Percentiles rank a stretch among this genome's conserved stretches.
Evolutionary conservation across 2,113 vertebrate genomes (phyloP).

Genomic region (Ursus arctos): DNA sequence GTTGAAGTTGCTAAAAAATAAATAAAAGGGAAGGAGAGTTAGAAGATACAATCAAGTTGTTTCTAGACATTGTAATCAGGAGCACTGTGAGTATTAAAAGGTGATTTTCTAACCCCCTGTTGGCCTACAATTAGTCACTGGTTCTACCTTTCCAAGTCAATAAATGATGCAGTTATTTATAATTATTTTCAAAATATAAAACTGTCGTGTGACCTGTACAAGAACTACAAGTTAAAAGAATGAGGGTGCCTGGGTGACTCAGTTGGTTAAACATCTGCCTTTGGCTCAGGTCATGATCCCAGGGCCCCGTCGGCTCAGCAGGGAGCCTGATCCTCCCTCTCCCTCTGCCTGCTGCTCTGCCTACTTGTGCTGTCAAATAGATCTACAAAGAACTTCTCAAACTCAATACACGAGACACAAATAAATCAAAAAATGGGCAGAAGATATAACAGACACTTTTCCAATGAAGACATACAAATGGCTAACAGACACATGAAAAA

Average conservation of each 20-base stretch:
- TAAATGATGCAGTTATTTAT: background rate
- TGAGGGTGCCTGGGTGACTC: background rate
- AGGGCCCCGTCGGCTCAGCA: too few relatives aligned
- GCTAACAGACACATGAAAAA: too few relatives aligned
- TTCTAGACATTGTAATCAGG: background rate
- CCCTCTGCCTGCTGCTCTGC: background rate
- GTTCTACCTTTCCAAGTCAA: background rate
- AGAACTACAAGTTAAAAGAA: background rate
- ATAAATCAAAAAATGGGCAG: too few relatives aligned
- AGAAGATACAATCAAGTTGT: background rate
- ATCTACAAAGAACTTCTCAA: too few relatives aligned
- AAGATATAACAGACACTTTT: too few relatives aligned
- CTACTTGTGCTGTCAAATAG: background rate
- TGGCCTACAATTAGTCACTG: background rate
- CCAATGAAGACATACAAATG: too few relatives aligned
- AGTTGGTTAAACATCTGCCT: background rate
- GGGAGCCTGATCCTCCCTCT: background rate
- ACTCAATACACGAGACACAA: too few relatives aligned
- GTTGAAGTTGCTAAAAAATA: background rate
- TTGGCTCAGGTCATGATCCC: background rate
- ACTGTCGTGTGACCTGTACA: background rate
- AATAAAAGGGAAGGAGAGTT: background rate
- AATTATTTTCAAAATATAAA: constrained; percentile 41
- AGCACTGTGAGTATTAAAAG: background rate
- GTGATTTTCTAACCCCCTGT: background rate